These are phyloP conservation scores for Trissonchulus latispiculum DNA, from an alignment of 2,888 invertebrate genomes.

Conservation along the genomic window DNA sequence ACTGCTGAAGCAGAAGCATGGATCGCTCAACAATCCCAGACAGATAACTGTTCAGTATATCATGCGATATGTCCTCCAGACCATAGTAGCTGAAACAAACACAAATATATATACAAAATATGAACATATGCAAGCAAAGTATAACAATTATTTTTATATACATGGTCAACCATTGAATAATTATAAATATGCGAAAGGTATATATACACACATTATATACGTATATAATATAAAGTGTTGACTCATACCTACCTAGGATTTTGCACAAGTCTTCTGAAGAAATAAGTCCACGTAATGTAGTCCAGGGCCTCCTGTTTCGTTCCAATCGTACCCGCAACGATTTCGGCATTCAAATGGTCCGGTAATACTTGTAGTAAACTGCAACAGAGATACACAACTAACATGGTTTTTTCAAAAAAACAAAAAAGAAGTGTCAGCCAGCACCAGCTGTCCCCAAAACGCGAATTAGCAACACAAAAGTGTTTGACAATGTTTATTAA, in stretches of 20 bases:
- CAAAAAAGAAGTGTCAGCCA: too few species aligned
- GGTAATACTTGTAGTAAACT: conserved; percentile 77
- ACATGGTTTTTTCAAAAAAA: not conserved
- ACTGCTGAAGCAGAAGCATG: conserved; percentile 59
- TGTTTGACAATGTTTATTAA: not conserved
- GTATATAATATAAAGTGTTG: not conserved
- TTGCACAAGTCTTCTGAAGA: conserved; percentile 77
- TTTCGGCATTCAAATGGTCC: conserved; percentile 93
- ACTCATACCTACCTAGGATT: conserved; percentile 58
- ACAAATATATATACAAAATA: too few species aligned
- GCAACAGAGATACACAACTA: conserved; percentile 24
- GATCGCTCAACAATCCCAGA: conserved; percentile 69
- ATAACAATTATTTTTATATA: too few species aligned
- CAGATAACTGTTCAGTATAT: conserved; percentile 56
- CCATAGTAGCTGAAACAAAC: conserved; percentile 60
- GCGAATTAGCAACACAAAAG: too few species aligned
- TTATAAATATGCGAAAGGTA: conserved; percentile 2
- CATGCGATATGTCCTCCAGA: conserved; percentile 57
- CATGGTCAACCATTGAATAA: conserved; percentile 12
- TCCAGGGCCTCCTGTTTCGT: conserved; percentile 84
- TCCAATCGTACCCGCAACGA: conserved; percentile 80
- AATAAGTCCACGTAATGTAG: conserved; percentile 97
- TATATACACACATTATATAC: not conserved
- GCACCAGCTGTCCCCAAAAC: too few species aligned
- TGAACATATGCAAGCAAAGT: too few species aligned